These are phyloP conservation scores for Neolamprologus devosi DNA, from an alignment of 2,113 vertebrate genomes.

Conservation along the genomic window DNA sequence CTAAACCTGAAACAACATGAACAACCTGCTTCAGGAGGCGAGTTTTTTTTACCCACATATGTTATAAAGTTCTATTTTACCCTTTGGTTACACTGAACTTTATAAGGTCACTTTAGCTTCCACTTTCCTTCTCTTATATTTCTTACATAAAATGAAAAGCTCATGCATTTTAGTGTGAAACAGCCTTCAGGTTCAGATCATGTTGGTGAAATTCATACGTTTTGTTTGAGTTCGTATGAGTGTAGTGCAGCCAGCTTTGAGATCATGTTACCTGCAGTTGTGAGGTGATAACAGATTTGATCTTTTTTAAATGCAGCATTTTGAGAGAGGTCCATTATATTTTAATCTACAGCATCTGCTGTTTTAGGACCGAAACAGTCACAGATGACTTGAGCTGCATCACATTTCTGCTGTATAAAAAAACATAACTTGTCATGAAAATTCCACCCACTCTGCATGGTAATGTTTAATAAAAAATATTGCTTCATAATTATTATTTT, in stretches of 20 bases:
- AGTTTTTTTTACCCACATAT: not conserved
- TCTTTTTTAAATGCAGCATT: not conserved
- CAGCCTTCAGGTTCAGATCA: not conserved
- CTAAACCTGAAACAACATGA: not conserved
- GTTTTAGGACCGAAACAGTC: not conserved
- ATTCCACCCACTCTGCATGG: not conserved
- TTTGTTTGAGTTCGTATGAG: not conserved
- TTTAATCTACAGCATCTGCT: not conserved
- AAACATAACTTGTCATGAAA: not conserved
- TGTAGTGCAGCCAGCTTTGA: not conserved
- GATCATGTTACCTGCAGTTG: not conserved
- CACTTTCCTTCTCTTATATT: not conserved
- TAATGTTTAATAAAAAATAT: not conserved
- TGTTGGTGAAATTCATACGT: not conserved
- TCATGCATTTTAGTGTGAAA: not conserved
- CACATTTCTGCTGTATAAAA: not conserved
- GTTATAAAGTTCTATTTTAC: not conserved
- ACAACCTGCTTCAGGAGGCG: not conserved
- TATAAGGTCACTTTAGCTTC: not conserved
- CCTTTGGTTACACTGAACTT: not conserved
- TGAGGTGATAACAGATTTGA: not conserved
- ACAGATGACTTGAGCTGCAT: not conserved
- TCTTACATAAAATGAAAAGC: not conserved
- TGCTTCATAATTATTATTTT: not conserved
- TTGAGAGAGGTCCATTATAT: not conserved